Evolutionary conservation across 2,797 vertebrate species (phyloP).

Genomic region (Prionace glauca): DNA sequence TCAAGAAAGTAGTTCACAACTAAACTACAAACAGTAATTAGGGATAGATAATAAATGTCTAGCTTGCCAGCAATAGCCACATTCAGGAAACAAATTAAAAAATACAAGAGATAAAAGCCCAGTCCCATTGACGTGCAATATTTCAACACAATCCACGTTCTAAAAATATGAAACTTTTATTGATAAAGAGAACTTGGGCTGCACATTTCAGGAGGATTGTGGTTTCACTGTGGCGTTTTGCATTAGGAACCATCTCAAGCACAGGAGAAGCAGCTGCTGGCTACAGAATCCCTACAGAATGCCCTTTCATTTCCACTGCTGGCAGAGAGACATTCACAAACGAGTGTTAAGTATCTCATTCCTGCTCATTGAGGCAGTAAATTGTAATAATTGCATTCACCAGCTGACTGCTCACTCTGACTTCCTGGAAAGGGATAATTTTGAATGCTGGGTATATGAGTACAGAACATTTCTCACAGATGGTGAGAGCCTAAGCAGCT

Average conservation of each 20-base stretch:
- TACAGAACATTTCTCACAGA: background rate
- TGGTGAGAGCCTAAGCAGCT: background rate
- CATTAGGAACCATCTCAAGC: background rate
- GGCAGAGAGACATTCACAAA: background rate
- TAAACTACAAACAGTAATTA: too few relatives aligned
- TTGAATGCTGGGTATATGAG: background rate
- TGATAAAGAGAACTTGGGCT: background rate
- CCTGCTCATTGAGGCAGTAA: background rate
- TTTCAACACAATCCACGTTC: background rate
- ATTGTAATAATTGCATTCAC: background rate
- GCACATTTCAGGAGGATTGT: background rate
- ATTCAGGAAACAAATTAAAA: background rate
- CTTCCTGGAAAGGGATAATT: background rate
- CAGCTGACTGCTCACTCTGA: background rate
- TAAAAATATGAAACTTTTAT: background rate
- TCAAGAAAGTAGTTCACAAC: too few relatives aligned
- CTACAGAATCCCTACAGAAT: background rate
- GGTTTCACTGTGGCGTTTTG: background rate
- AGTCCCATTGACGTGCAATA: background rate
- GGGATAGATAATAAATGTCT: too few relatives aligned
- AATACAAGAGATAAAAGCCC: background rate
- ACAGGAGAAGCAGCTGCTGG: background rate
- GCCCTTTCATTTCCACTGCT: background rate
- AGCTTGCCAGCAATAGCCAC: too few relatives aligned
- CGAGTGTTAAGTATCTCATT: background rate